These are phyloP conservation scores for Tricholaema leucomelas DNA, from an alignment of 2,113 vertebrate species.

Conservation along the genomic window DNA sequence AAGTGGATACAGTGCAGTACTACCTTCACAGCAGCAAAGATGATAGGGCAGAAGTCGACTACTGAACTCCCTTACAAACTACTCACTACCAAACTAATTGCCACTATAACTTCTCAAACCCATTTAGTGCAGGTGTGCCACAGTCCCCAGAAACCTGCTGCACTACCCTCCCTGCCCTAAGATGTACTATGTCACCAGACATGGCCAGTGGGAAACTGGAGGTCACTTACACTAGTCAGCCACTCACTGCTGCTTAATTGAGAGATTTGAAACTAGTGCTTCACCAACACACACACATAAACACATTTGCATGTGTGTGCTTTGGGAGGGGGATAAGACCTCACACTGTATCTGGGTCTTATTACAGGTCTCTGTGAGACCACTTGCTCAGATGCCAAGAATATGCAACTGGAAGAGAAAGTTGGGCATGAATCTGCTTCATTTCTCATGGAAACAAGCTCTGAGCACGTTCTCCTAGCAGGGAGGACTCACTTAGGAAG, in stretches of 20 bases:
- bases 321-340: background rate
- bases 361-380: rapidly evolving
- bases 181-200: conserved; percentile 13
- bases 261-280: background rate
- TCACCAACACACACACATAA: background rate
- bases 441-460: background rate
- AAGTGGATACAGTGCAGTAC: rapidly evolving
- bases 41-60: background rate
- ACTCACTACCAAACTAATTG: background rate
- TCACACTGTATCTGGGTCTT: background rate
- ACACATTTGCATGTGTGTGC: rapidly evolving
- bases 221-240: background rate
- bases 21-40: background rate
- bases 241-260: background rate
- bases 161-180: background rate
- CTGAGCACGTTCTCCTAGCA: background rate
- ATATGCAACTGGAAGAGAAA: background rate
- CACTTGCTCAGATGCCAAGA: background rate
- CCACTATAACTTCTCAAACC: background rate
- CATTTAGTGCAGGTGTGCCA: background rate
- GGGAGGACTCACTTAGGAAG: background rate
- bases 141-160: background rate
- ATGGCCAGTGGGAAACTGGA: conserved; percentile 11
- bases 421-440: background rate
- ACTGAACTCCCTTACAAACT: background rate